phyloP scores from a whole-genome alignment of 2,888 invertebrate genomes.

The Deroplatys truncata region DNA sequence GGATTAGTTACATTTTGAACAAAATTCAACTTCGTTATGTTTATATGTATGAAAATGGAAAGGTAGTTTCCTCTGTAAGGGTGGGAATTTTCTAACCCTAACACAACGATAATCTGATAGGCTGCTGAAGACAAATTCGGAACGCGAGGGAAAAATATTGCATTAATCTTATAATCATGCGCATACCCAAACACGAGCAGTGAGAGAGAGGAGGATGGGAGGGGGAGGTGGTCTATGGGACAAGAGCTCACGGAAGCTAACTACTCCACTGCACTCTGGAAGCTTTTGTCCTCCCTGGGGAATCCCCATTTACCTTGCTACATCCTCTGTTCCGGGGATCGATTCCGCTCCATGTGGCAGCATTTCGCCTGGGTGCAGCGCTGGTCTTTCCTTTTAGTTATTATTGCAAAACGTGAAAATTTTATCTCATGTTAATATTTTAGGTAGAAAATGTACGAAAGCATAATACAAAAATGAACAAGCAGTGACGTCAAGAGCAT shows the following conservation, averaged over 20 bases:
- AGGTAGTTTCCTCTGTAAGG: no score
- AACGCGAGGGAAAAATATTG: not conserved
- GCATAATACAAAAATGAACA: no score
- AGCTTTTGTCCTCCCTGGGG: not conserved
- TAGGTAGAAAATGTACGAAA: no score
- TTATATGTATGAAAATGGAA: not conserved
- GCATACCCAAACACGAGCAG: not conserved
- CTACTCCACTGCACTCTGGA: not conserved
- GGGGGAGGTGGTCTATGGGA: not conserved
- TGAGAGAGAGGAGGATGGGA: not conserved
- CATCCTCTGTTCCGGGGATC: slow-evolving; percentile 9
- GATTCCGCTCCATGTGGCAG: not conserved
- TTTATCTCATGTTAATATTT: no score
- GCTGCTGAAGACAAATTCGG: not conserved
- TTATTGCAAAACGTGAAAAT: no score
- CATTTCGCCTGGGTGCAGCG: not conserved
- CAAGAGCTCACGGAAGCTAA: not conserved
- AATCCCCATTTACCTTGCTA: not conserved
- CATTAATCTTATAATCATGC: not conserved
- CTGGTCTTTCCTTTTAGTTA: no score
- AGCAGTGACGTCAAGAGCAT: no score
- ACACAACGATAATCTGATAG: not conserved
- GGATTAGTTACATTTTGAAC: no score
- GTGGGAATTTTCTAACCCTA: no score
- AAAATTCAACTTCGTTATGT: no score